Base-by-base conservation (phyloP, 37 sponge, comb jelly and placozoan species). In the Tethya wilhelma region DNA sequence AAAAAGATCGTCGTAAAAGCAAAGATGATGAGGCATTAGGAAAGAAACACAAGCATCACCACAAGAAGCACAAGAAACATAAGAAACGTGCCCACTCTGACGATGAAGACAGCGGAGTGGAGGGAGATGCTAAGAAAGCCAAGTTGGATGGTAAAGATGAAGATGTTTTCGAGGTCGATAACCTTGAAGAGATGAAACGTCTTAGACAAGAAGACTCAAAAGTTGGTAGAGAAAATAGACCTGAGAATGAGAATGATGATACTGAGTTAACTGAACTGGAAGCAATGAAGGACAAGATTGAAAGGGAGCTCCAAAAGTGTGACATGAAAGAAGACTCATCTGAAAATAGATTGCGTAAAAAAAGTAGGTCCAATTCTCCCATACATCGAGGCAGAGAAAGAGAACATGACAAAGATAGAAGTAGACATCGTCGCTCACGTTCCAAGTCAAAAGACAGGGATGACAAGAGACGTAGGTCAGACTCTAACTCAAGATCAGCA, bases 21-120 rank as follows among this genome's bases (percentile, higher is more conserved):
- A 53, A 26, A 19, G 66, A 71, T 19, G 78, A 68, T 7, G 85
- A 69, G 60, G 77, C 37, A 30, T 53, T 46, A 9, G 36, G 9
- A 0, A 80, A 44, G 74, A 76, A 95, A 38, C 90, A 79, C 56
- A 77, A 79, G 67, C 64, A 89, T 8, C 43, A n/a, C n/a, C n/a
- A 90, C 7, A 89, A 93, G 62, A 85, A 93, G 19, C 84, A 86
- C 42, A 86, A 91, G 76, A 82, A 87, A 42, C 89, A 88, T 56
- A 89, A 90, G 58, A 82, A 74, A 29, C 53, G 75, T 28, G 32
- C 19, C 20, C 86, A 67, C 56, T 79, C 85, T 28, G 58, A 23
- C 38, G 41, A 77, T 9, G 32, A 36, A 8, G 68, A 57, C 55
- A n/a, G n/a, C n/a, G n/a, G n/a, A n/a, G n/a, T n/a, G n/a, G n/a